Base-by-base conservation (phyloP, 2,797 vertebrate genomes). In the Chiroxiphia lanceolata region DNA sequence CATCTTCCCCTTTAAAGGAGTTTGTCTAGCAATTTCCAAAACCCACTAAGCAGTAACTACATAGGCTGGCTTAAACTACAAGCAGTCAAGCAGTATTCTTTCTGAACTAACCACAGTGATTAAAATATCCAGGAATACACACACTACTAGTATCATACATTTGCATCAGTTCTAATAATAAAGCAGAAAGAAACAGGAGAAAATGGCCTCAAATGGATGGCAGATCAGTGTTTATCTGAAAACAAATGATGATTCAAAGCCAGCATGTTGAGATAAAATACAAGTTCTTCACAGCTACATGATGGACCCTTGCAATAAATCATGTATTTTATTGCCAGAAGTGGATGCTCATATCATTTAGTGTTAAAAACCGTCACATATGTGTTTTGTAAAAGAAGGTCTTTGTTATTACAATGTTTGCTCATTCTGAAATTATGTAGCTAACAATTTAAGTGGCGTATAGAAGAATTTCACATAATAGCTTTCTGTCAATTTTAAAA, bases 251-350 rank as follows among this genome's bases (percentile, higher is more conserved):
- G 96, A 97, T 97, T 97, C 94, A 95, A 94, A 97, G 95, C 80
- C 93, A 95, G 94, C 74, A 91, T 57, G 83, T 61, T 87, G 90
- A 97, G 94, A 95, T 97, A 97, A 98, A 98, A 97, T 96, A 96
- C 92, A 97, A 96, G 94, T 94, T 97, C 93, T 97, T 84, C 96
- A 92, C 69, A 91, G 83, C 92, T 96, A 97, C 72, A 71, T 27
- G 60, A 84, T 89, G 97, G 97, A 97, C 97, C 97, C 98, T 96
- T 95, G 88, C 94, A 97, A 95, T 97, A 97, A 98, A 98, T 98
- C 92, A 96, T 88, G 68, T 75, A 95, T 96, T 97, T 97, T 97
- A 97, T 94, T 97, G 85, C 97, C 93, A 96, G 82, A 95, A 95
- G 95, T 94, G 74, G 80, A 93, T 82, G 83, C 69, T 96, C 57